Evolutionary conservation across 2,797 vertebrate species (phyloP).

Genomic region (Psittacula echo): DNA sequence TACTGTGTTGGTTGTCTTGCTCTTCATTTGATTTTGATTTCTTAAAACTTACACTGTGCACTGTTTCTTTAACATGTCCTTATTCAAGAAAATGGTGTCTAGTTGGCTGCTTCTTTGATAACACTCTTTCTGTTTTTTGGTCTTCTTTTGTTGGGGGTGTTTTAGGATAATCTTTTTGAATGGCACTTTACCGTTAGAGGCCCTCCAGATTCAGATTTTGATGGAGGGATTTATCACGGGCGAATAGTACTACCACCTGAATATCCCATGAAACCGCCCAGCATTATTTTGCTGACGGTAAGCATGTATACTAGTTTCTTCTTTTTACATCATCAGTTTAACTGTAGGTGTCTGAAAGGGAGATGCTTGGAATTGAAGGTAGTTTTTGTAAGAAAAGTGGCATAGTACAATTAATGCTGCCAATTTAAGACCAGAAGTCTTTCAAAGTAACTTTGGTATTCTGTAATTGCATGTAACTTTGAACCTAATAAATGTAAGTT

Average conservation of each 20-base stretch:
- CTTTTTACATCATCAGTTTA: background rate
- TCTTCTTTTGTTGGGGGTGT: background rate
- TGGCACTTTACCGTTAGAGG: constrained; percentile 99
- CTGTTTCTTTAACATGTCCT: background rate
- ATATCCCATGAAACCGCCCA: constrained; percentile 98
- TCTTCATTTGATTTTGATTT: background rate
- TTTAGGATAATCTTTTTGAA: constrained; percentile 97
- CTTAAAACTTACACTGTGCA: background rate
- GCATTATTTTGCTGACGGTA: constrained; percentile 97
- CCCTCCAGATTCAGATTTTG: constrained; percentile 96
- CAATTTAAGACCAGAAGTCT: background rate
- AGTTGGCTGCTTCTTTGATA: background rate
- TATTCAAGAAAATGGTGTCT: background rate
- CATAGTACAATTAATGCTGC: background rate
- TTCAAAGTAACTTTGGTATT: background rate
- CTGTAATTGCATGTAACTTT: background rate
- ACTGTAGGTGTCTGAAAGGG: background rate
- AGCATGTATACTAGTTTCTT: constrained; percentile 37
- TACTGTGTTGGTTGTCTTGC: background rate
- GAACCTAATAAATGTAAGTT: background rate
- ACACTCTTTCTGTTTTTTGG: fast-evolving
- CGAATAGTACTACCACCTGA: constrained; percentile 96
- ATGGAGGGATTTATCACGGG: constrained; percentile 95
- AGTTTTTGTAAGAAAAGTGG: background rate
- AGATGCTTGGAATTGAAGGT: background rate